Conservation (phyloP, 2,797 vertebrate genomes). For the Rhinella marina region DNA sequence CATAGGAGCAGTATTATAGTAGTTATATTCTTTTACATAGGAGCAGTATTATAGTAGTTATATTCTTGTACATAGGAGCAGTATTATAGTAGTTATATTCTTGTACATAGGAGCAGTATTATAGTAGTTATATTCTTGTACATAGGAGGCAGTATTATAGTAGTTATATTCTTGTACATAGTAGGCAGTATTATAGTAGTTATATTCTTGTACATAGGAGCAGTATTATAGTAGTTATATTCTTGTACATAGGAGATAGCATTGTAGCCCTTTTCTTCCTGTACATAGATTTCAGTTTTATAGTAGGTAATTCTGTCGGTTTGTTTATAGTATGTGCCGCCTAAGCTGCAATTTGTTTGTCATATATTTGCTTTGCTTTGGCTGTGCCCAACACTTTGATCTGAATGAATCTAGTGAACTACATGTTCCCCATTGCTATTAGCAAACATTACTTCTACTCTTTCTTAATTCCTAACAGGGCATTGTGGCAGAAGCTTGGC, state of each 20-base stretch:
- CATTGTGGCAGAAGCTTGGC: too few species aligned
- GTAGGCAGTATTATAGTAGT: neutral
- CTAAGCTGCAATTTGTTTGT: too few species aligned
- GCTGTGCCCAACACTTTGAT: too few species aligned
- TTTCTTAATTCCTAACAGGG: too few species aligned
- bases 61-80: neutral
- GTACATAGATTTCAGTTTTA: neutral
- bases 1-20: neutral
- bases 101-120: neutral
- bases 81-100: slow-evolving; percentile 7
- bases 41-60: neutral
- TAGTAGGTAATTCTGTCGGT: neutral
- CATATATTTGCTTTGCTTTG: too few species aligned
- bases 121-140: slow-evolving; percentile 6
- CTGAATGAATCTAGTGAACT: too few species aligned
- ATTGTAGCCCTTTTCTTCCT: neutral
- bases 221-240: slow-evolving; percentile 13
- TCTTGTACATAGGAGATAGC: neutral
- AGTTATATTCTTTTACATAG: slow-evolving; percentile 2
- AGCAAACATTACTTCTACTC: too few species aligned
- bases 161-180: slow-evolving; percentile 16
- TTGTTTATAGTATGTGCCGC: too few species aligned
- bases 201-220: slow-evolving; percentile 15
- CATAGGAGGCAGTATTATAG: neutral
- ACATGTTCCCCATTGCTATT: too few species aligned